Evolutionary conservation across 1,140 invertebrate species (phyloP), one percentile per base, ranked within the genome.

Genomic region (Callitettix versicolor): DNA sequence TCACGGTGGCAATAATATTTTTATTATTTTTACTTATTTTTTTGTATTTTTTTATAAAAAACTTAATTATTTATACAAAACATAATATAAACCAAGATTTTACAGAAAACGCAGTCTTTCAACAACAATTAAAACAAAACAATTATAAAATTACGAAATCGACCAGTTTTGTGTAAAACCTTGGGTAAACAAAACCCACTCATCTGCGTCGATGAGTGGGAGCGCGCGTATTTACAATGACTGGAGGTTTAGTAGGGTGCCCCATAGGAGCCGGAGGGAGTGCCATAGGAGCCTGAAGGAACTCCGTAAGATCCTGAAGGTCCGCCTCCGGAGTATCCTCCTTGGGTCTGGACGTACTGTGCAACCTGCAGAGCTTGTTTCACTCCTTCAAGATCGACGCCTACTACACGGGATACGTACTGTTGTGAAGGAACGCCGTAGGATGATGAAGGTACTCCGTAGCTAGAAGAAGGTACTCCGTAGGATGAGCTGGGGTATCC

Each of bases 331-430:
- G 66, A 58, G 30, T 69, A 70, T 63, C 76, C 70, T 58, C 72
- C 62, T 57, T 36, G 68, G 67, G 58, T 57, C 60, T 80, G 82
- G 63, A 81, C 74, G 74, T 79, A 85, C 63, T 85, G 81, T 17
- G 82, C 82, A 43, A 85, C 82, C 63, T 85, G 82, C 69, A 86
- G 84, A 58, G 82, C 83, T 60, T 84, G 83, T 64, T 82, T 80
- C 67, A 86, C 80, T 43, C 80, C 81, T 60, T 86, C 85, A 48
- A 86, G 77, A 68, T 83, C 79, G 68, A 86, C 79, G 51, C 82
- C 85, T 49, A 85, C 81, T 24, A 85, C 82, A 52, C 81, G 76
- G 33, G 76, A 73, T 30, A 68, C 65, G 67, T 77, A 77, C 20
- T 71, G 65, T 24, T 51, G 42, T 4, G 57, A 58, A 3, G 76